These are phyloP conservation scores for Caenorhabditis sp. DNA, from an alignment of 2,888 invertebrate genomes.

Conservation along the genomic window DNA sequence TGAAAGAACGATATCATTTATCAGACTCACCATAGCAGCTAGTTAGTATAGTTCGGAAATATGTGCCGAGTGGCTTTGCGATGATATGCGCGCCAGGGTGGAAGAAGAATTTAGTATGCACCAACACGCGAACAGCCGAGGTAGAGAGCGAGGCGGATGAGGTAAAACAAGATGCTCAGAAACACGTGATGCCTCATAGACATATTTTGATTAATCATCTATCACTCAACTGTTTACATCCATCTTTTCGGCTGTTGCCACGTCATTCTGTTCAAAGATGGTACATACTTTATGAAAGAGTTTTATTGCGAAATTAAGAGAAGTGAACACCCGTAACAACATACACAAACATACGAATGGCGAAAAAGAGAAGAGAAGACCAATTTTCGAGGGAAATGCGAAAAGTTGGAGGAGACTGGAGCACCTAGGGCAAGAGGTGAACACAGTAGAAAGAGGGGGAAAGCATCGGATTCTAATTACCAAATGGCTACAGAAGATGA, in stretches of 20 bases:
- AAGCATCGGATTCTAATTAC: constrained; percentile 3
- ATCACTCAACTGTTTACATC: constrained; percentile 31
- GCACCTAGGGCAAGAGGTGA: constrained; percentile 43
- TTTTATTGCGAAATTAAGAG: constrained; percentile 11
- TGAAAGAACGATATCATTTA: too few species aligned
- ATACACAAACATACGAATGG: constrained; percentile 13
- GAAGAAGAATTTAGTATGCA: constrained; percentile 27
- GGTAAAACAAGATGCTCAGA: constrained; percentile 13
- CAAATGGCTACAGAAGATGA: neutral
- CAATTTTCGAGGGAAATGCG: constrained; percentile 21
- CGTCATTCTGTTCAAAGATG: constrained; percentile 1
- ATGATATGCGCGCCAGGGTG: neutral
- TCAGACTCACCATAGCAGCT: constrained; percentile 14
- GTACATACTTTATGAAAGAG: neutral
- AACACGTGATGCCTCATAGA: neutral
- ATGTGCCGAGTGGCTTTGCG: neutral
- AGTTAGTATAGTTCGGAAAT: constrained; percentile 21
- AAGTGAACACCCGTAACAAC: constrained; percentile 1
- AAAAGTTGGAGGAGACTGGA: constrained; percentile 13
- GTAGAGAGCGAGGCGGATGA: neutral
- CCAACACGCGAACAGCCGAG: constrained; percentile 28
- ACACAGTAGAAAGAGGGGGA: constrained; percentile 1
- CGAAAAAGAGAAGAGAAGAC: neutral
- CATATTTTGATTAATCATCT: constrained; percentile 26
- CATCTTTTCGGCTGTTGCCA: neutral